Evolutionary conservation across 2,888 invertebrate species (phyloP), one percentile per base, ranked within the genome.

Genomic region (Drosophila aldrichi): DNA sequence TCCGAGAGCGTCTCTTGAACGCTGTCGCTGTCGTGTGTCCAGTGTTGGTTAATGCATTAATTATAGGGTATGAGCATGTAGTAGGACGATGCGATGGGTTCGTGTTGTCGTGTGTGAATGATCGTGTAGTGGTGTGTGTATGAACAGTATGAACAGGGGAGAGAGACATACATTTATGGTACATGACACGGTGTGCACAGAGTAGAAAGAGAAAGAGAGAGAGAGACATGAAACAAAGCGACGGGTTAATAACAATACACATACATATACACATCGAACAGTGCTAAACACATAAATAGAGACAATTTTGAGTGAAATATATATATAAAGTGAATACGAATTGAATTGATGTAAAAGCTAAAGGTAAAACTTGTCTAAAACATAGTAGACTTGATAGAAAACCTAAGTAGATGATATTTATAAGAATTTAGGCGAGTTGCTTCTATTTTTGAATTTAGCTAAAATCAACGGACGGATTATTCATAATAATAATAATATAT

Each of bases 1-100:
- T 96, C 96, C 93, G 96, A 96, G 91, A 96, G 94, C 93, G 95
- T 95, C 93, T 96, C 96, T 66, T 68, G 67, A 46, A 73, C 62
- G 76, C 74, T 79, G 76, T 90, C 88, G 80, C 90, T 91, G 75
- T 63, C 63, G 77, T 66, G 77, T 66, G 10, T 58, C 66, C 75
- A 75, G 60, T 73, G 73, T 68, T 77, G 69, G 73, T 63, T 32
- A 76, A 64, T 61, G 70, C 43, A 66, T 55, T 36, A 41, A 20
- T 66, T 66, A 51, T 63, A 20, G 36, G n/a, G 43, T 48, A 44
- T 43, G 46, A 20, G 10, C 41, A 59, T 57, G 22, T 74, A 2
- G 36, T 36, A 6, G 64, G 68, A n/a, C 62, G 61, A 67, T 44
- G 61, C 20, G 43, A 14, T 46, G 52, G 14, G 36, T 36, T 36